Conservation (phyloP, 1,140 invertebrate genomes). For the Bemisia tabaci region DNA sequence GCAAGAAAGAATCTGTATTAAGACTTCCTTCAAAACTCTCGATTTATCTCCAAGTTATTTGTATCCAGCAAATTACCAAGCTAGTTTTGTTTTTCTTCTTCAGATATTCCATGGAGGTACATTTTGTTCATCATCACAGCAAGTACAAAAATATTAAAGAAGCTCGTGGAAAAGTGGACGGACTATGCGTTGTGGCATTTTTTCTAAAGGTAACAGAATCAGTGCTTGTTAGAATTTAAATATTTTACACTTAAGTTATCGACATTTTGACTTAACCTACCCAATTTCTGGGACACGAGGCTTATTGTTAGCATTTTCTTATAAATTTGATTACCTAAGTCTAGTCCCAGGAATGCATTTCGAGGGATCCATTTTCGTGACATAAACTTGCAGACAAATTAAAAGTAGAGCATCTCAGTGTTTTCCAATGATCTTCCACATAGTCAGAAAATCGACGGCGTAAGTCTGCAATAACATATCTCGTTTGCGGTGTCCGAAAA, state of each 20-base stretch:
- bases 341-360: background rate
- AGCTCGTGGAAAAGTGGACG: background rate
- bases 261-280: background rate
- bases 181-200: background rate
- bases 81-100: background rate
- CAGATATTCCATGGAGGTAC: constrained; percentile 2
- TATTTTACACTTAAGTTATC: background rate
- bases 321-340: too few species aligned
- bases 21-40: background rate
- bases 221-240: background rate
- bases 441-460: too few species aligned
- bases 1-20: background rate
- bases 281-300: background rate
- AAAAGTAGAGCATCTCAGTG: too few species aligned
- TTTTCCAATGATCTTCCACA: too few species aligned
- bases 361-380: background rate
- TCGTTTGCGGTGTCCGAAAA: too few species aligned
- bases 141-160: constrained; percentile 1
- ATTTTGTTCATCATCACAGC: constrained; percentile 3
- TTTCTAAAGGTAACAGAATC: background rate
- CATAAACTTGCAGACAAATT: background rate
- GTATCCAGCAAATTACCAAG: background rate
- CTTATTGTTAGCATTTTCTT: too few species aligned
- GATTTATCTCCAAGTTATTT: background rate
- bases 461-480: too few species aligned